These are phyloP conservation scores for Crossaster papposus DNA, from an alignment of 53 echinoderm and acorn worm genomes.

Conservation along the genomic window DNA sequence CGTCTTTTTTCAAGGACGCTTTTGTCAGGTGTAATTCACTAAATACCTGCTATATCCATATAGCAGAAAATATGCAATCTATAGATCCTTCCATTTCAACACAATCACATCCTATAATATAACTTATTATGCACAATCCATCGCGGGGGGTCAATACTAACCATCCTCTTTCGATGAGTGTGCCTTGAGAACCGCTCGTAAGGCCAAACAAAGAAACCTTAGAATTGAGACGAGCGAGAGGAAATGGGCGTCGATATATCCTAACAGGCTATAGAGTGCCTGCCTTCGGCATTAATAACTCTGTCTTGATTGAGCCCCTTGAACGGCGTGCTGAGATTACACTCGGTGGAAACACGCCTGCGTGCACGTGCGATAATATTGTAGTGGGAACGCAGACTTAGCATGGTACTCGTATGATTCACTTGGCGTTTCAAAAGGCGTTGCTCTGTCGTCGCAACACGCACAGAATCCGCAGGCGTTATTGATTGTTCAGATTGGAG, in stretches of 20 bases:
- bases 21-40: too few species aligned
- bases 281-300: neutral
- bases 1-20: too few species aligned
- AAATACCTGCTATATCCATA: too few species aligned
- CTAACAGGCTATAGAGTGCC: neutral
- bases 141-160: neutral
- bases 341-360: neutral
- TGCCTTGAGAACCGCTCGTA: neutral
- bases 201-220: neutral
- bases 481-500: neutral
- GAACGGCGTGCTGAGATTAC: neutral
- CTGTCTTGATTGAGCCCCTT: neutral
- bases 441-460: neutral
- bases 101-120: neutral
- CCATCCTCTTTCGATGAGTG: neutral
- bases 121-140: neutral
- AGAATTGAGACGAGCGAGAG: neutral
- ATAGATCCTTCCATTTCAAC: neutral
- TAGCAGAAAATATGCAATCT: too few species aligned
- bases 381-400: neutral
- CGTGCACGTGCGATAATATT: neutral
- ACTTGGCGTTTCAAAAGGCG: neutral
- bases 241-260: constrained; percentile 6
- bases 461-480: neutral
- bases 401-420: neutral